Base-by-base conservation (phyloP, 1,140 invertebrate genomes). In the Tyrophagus putrescentiae region DNA sequence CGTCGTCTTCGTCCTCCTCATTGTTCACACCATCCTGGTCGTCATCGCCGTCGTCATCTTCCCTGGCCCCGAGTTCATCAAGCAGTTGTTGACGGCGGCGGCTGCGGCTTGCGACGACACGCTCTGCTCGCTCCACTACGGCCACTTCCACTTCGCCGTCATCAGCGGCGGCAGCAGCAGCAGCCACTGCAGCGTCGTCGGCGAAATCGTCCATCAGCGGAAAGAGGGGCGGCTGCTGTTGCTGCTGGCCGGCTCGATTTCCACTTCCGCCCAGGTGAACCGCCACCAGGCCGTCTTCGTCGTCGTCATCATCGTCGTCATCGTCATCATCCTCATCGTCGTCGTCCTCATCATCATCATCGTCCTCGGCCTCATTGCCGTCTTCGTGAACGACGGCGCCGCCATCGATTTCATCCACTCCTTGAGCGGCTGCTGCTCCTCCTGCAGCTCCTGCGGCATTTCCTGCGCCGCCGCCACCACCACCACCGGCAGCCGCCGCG, bases 1-100 rank as follows among this genome's bases (percentile, higher is more conserved):
- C 68, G 21, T 69, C 72, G 64, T 80, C 73, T 21, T 77, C 74
- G 61, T 80, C 77, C 23, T 78, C 29, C 25, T 53, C 61, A 56
- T 64, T 64, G 32, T 64, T 62, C 21, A 66, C 57, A 39, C 64
- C 65, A 60, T 63, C 64, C n/a, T 64, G 60, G 5, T 58, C 50
- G n/a, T 61, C 57, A 45, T n/a, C 11, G 13, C 18, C 7, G 45
- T 18, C 32, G 56, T 18, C 18, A 56, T 18, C 18, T 42, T 48
- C 44, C 18, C 48, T 53, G 27, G 39, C 18, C 27, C 53, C 31
- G 13, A 42, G 36, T 5, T 60, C 44, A n/a, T 31, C 18, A n/a
- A 60, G 53, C 1, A 50, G 25, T 9, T 60, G 44, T 25, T 50
- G 11, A 52, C 41, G 48, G 16, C 45, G 29, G 18, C 57, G 58